Conservation (phyloP, 2,113 vertebrate species). For the Raja brachyura region DNA sequence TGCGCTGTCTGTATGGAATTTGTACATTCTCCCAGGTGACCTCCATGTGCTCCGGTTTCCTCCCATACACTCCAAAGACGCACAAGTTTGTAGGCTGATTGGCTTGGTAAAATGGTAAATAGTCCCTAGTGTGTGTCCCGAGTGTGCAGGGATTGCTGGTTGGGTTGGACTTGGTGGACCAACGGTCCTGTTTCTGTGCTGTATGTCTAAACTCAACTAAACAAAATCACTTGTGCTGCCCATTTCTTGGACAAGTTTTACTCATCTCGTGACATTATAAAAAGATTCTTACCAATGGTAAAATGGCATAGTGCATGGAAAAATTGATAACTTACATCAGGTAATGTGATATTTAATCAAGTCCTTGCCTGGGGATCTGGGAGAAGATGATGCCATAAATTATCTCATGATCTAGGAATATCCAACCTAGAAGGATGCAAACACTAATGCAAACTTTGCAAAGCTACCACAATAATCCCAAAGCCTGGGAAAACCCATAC, state of each 20-base stretch:
- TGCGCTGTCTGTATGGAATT: too few species aligned
- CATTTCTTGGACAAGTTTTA: neutral
- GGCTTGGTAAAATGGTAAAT: too few species aligned
- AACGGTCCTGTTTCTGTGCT: too few species aligned
- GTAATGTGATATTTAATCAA: neutral
- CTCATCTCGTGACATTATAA: neutral
- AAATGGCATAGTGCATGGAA: neutral
- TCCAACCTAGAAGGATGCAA: neutral
- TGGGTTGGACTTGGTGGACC: too few species aligned
- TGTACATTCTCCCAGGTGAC: too few species aligned
- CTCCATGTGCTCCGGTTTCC: too few species aligned
- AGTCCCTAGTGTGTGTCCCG: too few species aligned
- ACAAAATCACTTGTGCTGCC: neutral
- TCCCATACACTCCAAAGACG: too few species aligned
- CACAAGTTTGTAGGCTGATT: too few species aligned
- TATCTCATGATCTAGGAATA: neutral
- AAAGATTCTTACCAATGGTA: neutral
- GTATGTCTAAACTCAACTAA: too few species aligned
- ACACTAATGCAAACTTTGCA: neutral
- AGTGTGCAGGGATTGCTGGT: too few species aligned
- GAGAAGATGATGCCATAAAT: neutral
- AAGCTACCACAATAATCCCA: neutral
- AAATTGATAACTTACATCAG: neutral
- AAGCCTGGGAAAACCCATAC: too few species aligned
- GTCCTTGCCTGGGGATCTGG: neutral